Evolutionary conservation across 2,113 vertebrate genomes (phyloP).

Genomic region (Scomber scombrus): DNA sequence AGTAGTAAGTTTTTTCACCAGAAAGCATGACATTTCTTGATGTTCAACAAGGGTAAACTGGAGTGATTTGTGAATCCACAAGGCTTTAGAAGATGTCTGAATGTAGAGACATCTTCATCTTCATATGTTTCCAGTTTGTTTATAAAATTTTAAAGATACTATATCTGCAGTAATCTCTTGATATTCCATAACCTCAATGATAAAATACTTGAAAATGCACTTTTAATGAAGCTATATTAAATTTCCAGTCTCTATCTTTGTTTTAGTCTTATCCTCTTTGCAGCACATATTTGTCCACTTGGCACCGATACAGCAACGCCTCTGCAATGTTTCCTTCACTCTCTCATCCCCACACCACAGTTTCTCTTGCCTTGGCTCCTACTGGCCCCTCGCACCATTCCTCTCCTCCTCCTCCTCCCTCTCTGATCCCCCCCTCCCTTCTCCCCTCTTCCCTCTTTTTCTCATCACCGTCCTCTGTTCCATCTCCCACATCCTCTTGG

Average conservation of each 20-base stretch:
- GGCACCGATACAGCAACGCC: neutral
- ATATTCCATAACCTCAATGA: neutral
- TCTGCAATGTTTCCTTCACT: neutral
- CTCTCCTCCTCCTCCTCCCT: slow-evolving; percentile 8
- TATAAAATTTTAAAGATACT: neutral
- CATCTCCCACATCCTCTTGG: slow-evolving; percentile 73
- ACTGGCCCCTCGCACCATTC: neutral
- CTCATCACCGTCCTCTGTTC: slow-evolving; percentile 51
- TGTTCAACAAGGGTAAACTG: neutral
- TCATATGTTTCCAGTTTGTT: neutral
- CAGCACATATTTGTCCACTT: slow-evolving; percentile 19
- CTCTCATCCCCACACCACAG: slow-evolving; percentile 15
- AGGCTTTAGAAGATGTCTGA: neutral
- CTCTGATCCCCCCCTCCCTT: slow-evolving; percentile 8
- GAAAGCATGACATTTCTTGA: too few species aligned
- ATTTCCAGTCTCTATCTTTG: neutral
- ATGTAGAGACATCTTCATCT: neutral
- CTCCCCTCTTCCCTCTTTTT: slow-evolving; percentile 39
- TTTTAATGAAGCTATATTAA: neutral
- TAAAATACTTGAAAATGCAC: neutral
- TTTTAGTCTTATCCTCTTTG: neutral
- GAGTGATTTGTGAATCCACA: neutral
- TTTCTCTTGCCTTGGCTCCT: slow-evolving; percentile 6
- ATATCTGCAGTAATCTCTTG: neutral
- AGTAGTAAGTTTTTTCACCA: too few species aligned